phyloP scores from a whole-genome alignment of 2,113 vertebrate species.

The Apus apus region DNA sequence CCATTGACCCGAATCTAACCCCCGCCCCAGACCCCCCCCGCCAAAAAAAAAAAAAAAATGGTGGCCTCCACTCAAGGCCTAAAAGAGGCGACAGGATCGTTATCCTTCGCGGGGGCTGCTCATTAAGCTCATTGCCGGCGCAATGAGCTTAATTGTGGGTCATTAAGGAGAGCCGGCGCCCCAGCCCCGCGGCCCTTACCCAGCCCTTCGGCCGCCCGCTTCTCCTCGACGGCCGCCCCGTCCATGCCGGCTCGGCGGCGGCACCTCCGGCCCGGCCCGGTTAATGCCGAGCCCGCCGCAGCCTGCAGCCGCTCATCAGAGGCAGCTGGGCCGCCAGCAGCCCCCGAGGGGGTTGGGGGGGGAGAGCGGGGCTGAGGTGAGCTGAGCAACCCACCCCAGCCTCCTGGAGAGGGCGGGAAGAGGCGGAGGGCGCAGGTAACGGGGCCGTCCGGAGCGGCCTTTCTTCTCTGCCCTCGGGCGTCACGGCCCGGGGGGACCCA shows the following conservation, averaged over 20 bases:
- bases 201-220: background rate
- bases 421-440: no score
- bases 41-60: no score
- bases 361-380: no score
- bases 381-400: no score
- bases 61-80: no score
- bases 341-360: no score
- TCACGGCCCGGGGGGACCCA: background rate
- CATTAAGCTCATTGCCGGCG: background rate
- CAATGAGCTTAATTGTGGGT: no score
- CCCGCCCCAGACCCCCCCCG: accelerated
- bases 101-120: background rate
- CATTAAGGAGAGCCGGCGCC: background rate
- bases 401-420: no score
- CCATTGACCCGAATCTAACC: accelerated
- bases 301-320: background rate
- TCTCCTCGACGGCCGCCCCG: background rate
- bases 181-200: background rate
- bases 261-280: background rate
- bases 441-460: no score
- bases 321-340: background rate
- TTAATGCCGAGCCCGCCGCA: background rate
- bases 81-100: background rate
- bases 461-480: no score
- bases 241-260: background rate